Evolutionary conservation across 2,888 invertebrate genomes (phyloP).

Genomic region (Eustalomyia histrio): DNA sequence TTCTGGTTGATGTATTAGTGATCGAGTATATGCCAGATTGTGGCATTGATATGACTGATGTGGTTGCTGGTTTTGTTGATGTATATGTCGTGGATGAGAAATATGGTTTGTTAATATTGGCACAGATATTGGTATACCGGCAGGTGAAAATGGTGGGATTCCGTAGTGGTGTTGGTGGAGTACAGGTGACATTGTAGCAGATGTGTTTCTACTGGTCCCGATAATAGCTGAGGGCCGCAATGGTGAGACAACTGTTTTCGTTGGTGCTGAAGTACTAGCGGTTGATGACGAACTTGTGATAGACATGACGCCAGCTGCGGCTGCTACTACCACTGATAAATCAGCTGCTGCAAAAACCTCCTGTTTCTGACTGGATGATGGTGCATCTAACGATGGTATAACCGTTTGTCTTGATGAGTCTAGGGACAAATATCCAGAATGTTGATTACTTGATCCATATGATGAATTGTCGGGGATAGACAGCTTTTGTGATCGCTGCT

Average conservation of each 20-base stretch:
- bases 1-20: conserved; percentile 65
- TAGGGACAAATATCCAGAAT: conserved; percentile 70
- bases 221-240: conserved; percentile 68
- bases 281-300: conserved; percentile 55
- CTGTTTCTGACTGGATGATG: conserved; percentile 58
- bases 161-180: conserved; percentile 67
- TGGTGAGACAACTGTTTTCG: conserved; percentile 57
- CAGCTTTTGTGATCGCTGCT: conserved; percentile 65
- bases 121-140: conserved; percentile 71
- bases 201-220: conserved; percentile 58
- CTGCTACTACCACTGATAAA: conserved; percentile 72
- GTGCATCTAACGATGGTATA: conserved; percentile 66
- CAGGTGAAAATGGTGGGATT: conserved; percentile 64
- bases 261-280: conserved; percentile 44
- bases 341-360: conserved; percentile 69
- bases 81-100: conserved; percentile 65
- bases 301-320: conserved; percentile 66
- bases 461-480: conserved; percentile 53
- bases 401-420: conserved; percentile 70
- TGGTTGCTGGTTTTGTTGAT: conserved; percentile 55
- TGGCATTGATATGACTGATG: conserved; percentile 68
- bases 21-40: conserved; percentile 62
- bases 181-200: conserved; percentile 67
- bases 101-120: conserved; percentile 72
- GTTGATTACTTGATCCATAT: conserved; percentile 51